These are phyloP conservation scores for Desmophyllum pertusum DNA, from an alignment of 92 coral and sea anemone species.

Conservation along the genomic window DNA sequence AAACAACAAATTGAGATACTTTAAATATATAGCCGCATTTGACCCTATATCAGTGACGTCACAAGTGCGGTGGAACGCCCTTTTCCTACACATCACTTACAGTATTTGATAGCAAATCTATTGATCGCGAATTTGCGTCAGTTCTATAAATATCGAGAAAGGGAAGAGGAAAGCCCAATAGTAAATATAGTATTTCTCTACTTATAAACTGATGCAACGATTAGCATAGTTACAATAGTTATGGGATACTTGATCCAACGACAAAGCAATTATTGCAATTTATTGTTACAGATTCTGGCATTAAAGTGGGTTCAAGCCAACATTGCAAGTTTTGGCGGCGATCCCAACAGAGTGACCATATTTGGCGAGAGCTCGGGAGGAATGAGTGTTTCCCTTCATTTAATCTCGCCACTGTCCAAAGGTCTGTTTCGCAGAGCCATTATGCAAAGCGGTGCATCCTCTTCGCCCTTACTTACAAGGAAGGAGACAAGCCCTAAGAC, in stretches of 20 bases:
- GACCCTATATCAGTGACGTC: too few relatives aligned
- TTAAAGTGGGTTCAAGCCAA: slow-evolving; percentile 55
- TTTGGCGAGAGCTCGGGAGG: slow-evolving; percentile 68
- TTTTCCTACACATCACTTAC: too few relatives aligned
- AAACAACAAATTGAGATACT: too few relatives aligned
- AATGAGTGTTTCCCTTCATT: slow-evolving; percentile 47
- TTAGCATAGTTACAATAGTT: too few relatives aligned
- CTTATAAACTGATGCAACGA: too few relatives aligned
- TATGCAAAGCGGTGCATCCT: slow-evolving; percentile 15
- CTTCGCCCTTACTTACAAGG: slow-evolving; percentile 1
- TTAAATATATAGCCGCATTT: too few relatives aligned
- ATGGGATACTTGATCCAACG: background rate
- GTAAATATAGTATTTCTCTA: too few relatives aligned
- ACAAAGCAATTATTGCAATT: background rate
- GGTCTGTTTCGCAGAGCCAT: slow-evolving; percentile 55
- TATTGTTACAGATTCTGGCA: slow-evolving; percentile 35
- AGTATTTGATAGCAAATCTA: too few relatives aligned
- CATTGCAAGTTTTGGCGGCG: slow-evolving; percentile 60
- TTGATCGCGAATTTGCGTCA: too few relatives aligned
- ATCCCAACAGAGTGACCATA: slow-evolving; percentile 52
- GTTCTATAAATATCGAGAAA: too few relatives aligned
- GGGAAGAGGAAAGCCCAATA: too few relatives aligned
- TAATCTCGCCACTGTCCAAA: slow-evolving; percentile 48
- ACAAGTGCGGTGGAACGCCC: too few relatives aligned
- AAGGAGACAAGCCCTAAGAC: background rate